phyloP scores from a whole-genome alignment of 2,888 invertebrate genomes.

The Chironomus riparius region DNA sequence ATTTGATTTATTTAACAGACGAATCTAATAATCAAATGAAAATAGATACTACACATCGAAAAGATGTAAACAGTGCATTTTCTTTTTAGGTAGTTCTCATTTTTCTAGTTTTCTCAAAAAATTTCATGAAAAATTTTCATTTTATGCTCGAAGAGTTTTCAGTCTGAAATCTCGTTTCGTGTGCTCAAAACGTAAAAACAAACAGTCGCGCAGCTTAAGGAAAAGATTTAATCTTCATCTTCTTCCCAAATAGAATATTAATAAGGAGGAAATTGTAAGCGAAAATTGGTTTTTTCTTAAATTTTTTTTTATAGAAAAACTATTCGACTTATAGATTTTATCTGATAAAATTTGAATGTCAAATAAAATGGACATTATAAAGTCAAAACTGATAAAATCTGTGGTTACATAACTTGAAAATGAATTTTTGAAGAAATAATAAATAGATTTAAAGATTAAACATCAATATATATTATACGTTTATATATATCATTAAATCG shows the following conservation, averaged over 20 bases:
- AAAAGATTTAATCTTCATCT: not conserved
- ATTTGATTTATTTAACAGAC: no score
- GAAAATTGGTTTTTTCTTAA: not conserved
- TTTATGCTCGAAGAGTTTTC: not conserved
- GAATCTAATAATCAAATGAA: not conserved
- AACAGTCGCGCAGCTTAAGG: not conserved
- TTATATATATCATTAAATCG: no score
- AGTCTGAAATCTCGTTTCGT: not conserved
- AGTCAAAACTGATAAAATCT: not conserved
- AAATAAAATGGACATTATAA: not conserved
- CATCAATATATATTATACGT: no score
- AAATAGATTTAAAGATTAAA: no score
- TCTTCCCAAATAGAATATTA: conserved; percentile 7
- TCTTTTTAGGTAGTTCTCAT: not conserved
- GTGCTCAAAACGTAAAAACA: not conserved
- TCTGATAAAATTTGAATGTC: not conserved
- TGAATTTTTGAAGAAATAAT: not conserved
- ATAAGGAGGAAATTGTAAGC: conserved; percentile 10
- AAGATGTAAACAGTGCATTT: not conserved
- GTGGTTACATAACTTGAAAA: conserved; percentile 8
- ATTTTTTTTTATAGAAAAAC: not conserved
- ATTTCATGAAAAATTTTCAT: not conserved
- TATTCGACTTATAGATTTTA: not conserved
- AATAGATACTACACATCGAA: not conserved
- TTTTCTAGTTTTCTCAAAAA: not conserved